Percentiles rank a stretch among this genome's conserved stretches.
Conservation (phyloP, 1,140 invertebrate species). For the Andricus grossulariae region DNA sequence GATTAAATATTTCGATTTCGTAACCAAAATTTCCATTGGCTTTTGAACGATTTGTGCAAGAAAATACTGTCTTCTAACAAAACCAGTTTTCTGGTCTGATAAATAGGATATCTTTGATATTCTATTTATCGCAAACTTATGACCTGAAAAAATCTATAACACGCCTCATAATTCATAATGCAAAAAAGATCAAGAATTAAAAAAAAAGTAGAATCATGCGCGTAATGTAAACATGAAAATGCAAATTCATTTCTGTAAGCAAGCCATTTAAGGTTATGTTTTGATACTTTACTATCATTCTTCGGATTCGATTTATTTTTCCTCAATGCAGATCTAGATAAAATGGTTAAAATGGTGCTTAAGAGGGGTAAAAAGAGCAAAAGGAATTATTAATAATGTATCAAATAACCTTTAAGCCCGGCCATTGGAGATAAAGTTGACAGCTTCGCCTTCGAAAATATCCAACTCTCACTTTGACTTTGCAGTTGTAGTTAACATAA, state of each 20-base stretch:
- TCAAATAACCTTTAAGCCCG: slow-evolving; percentile 68
- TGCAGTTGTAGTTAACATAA: slow-evolving; percentile 51
- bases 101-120: no score
- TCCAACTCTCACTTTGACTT: slow-evolving; percentile 40
- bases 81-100: no score
- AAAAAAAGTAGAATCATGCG: slow-evolving; percentile 17
- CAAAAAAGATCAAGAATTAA: slow-evolving; percentile 14
- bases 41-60: no score
- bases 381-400: slow-evolving; percentile 28
- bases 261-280: slow-evolving; percentile 52
- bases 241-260: slow-evolving; percentile 38
- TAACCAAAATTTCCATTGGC: no score
- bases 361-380: slow-evolving; percentile 23
- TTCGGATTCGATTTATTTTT: neutral
- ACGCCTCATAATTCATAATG: neutral
- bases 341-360: neutral
- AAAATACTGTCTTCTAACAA: no score
- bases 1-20: no score
- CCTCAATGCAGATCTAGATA: neutral
- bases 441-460: slow-evolving; percentile 40
- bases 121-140: no score
- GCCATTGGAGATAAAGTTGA: slow-evolving; percentile 66
- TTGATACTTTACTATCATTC: slow-evolving; percentile 10
- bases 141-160: neutral
- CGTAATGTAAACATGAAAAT: slow-evolving; percentile 43